A percentile compares a stretch with the other conserved stretches of the same genome.
These are phyloP conservation scores for Scarus forsteni DNA, from an alignment of 2,797 vertebrate species.

Conservation along the genomic window DNA sequence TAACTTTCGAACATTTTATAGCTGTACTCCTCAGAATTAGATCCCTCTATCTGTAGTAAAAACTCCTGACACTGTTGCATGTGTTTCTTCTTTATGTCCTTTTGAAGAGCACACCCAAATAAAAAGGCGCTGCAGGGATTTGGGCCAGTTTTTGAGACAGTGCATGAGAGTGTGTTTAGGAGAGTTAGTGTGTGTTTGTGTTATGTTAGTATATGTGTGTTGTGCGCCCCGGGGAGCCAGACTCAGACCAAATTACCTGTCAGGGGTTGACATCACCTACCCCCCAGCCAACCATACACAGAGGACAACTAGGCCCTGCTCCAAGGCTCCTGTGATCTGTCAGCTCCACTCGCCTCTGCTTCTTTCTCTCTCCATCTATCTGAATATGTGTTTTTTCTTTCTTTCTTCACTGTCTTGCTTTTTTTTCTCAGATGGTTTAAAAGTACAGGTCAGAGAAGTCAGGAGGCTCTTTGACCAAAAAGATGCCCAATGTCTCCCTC, in stretches of 20 bases:
- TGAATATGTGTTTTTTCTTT: conserved; percentile 19
- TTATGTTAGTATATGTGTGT: conserved; percentile 54
- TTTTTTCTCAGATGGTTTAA: conserved; percentile 9
- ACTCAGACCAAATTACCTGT: conserved; percentile 85
- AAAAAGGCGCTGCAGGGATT: conserved; percentile 50
- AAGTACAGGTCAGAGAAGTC: conserved; percentile 33
- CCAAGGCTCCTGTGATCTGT: conserved; percentile 75
- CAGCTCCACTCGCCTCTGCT: conserved; percentile 63
- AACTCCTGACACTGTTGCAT: conserved; percentile 32
- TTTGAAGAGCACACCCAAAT: conserved; percentile 53
- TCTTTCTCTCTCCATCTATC: conserved; percentile 36
- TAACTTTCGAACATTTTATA: background rate
- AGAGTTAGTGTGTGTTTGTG: conserved; percentile 20
- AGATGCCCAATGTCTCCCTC: conserved; percentile 72
- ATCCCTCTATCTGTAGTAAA: background rate
- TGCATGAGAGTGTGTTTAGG: conserved; percentile 23
- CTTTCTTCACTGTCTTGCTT: conserved; percentile 9
- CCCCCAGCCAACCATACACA: conserved; percentile 76
- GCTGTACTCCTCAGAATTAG: background rate
- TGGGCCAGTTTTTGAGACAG: conserved; percentile 40
- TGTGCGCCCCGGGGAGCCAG: conserved; percentile 63
- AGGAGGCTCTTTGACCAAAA: conserved; percentile 43
- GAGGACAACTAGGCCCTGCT: conserved; percentile 77
- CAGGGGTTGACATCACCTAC: conserved; percentile 85
- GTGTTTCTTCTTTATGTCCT: conserved; percentile 48